Evolutionary conservation across 2,888 invertebrate species (phyloP), one percentile per base, ranked within the genome.

Genomic region (Microchrysa polita): DNA sequence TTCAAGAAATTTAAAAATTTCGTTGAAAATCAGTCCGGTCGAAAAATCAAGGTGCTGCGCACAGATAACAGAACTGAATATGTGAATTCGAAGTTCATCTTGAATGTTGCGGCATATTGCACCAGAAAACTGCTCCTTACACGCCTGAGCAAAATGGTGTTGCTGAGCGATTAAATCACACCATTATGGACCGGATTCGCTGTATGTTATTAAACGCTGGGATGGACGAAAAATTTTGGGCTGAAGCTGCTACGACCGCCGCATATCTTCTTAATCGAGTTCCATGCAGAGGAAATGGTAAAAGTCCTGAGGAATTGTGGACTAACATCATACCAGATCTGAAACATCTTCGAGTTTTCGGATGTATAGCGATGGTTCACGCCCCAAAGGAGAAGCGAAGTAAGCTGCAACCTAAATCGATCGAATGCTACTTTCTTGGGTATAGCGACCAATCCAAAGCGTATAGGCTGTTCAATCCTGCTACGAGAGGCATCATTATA

Each of bases 131-230:
- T 10, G 72, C 72, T 22, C 60, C 73, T 1, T 78, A 78, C 52
- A 76, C 76, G 16, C 77, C 76, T 2, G 74, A 79, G 72, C 79
- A 79, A 72, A 78, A 78, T 52, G 77, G 77, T n/a, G 76, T 76
- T 18, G 75, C 76, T 1, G 77, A 77, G 57, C 59, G 77, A 67
- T 67, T 76, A 2, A 80, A 80, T 40, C 67, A 77, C 10, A 78
- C 77, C 0, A 74, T 79, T 7, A 71, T 78, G 1, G 79, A 79
- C 23, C 73, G 74, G 14, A 76, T 76, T 1, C 74, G 78, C 23
- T 78, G 77, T 53, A 78, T 80, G 78, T 20, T 79, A 52, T 18
- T 74, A 1, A 77, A 78, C 59, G 72, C 77, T 20, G 73, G 65
- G 9, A 61, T 79, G 4, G 57, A 60, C 9, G 72, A 77, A 20